Base-by-base conservation (phyloP, 2,888 invertebrate species). In the Rutpela maculata region DNA sequence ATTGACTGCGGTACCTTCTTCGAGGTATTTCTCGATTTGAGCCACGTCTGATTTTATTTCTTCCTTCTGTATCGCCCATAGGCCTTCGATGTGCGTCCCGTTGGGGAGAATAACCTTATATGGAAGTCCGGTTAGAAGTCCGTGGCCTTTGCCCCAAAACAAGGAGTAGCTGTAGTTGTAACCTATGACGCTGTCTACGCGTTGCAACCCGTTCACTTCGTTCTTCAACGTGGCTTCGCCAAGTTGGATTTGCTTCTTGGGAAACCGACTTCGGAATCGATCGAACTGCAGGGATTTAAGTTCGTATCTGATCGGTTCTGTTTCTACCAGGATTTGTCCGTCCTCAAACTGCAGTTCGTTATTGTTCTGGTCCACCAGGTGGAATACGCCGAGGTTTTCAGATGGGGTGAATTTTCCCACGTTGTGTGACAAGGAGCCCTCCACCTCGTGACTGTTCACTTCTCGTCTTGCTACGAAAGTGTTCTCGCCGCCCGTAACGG, bases 1-100 rank as follows among this genome's bases (percentile, higher is more conserved):
- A 88, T 97, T 96, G 69, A 96, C 93, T 1, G 94, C 96, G 0
- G 96, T 96, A 35, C 95, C 96, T 4, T 95, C 94, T 87, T 94
- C 93, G 74, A 97, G 89, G 67, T 85, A 86, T 74, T 86, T 86
- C 85, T 92, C 92, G 78, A 94, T 92, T 86, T 93, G 92, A 84
- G 89, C 91, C 6, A 93, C 88, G 78, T 92, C 92, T 6, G 93
- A 93, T 80, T 90, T 91, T 19, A 91, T 89, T 69, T 91, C 91
- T 66, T 92, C 91, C 68, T 91, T 89, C 12, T 90, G 88, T 12
- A 89, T 78, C 4, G 95, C 95, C 97, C 96, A 97, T 82, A 92
- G 91, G 77, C 93, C 92, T 5, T 92, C 91, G 17, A 93, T 89
- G 66, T 89, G 84, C 1, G 91, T 91, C 1, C 93, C 93, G 82